Evolutionary conservation across 1,140 invertebrate species (phyloP), one percentile per base, ranked within the genome.

Genomic region (Atta cephalotes): DNA sequence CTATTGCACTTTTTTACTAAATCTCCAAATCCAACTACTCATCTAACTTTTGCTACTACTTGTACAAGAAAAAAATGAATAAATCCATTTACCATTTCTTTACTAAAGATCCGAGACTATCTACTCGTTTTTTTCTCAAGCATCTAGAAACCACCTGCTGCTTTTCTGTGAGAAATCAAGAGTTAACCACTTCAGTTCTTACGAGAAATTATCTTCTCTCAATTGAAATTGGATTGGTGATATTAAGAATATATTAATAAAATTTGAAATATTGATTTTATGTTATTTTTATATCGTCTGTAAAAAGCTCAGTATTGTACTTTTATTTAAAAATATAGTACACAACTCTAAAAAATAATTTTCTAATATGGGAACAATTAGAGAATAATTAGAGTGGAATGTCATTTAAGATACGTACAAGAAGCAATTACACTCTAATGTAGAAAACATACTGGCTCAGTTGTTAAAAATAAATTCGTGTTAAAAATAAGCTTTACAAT

Each of bases 41-140:
- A 9, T 56, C 14, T 39, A 71, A 81, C 31, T 81, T 14, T 25
- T 12, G 21, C 4, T 74, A 60, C 18, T 84, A 60, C 25, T 84
- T 74, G 49, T n/a, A 25, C 63, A 31, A 66, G 49, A 62, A 82
- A 74, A 72, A 63, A 39, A 31, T 21, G 35, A 84, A 65, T 49
- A 84, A 65, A 84, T 84, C 70, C 80, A 84, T 84, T 84, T 84
- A 84, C 39, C 80, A 62, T 84, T 82, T 76, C 58, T 28, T 62
- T 28, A 31, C 56, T 84, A 63, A 74, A 84, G 70, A 84, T 84
- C 25, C 28, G 58, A 51, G 45, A 25, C 56, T 74, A 51, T 84
- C 80, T 84, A 35, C 25, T 49, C 35, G 21, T 80, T 35, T 74
- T 45, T 60, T 51, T 74, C 12, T 49, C n/a, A 25, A 68, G 63